Evolutionary conservation across 2,797 vertebrate genomes (phyloP), one percentile per base, ranked within the genome.

Genomic region (Telmatherina bonti): DNA sequence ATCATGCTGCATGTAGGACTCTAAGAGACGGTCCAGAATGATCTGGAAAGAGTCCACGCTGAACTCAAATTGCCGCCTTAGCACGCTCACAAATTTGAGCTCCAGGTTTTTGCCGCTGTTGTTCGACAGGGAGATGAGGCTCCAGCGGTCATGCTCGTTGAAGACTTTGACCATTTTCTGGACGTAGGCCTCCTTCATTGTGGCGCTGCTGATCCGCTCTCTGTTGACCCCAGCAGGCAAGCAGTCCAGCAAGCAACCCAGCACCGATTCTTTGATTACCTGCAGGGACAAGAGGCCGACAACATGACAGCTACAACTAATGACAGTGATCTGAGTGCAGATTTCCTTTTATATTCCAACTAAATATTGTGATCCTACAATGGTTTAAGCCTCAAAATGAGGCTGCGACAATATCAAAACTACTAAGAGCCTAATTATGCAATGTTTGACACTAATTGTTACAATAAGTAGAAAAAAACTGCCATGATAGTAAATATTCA

Each of bases 121-220:
- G 91, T 99, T 99, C 41, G 96, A 98, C 53, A 99, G 95, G 0
- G 97, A 99, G 85, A 99, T 99, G 87, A 99, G 96, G 79, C 98
- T 99, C 98, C 98, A 99, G 64, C 95, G 96, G 79, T 99, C 97
- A 0, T 96, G 91, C 27, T 96, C 94, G 0, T 93, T 96, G 86
- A 95, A 98, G 55, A 99, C 95, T 83, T 99, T 99, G 26, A 99
- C 96, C 97, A 99, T 98, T 93, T 99, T 99, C 93, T 99, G 97
- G 55, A 99, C 97, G 0, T 99, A 99, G 47, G 96, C 98, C 27
- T 97, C 96, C 74, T 97, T 98, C 97, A 99, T 97, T 7, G 92
- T 98, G 54, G 95, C 93, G 2, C 93, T 94, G 0, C 97, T 99
- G 88, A 99, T 97, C 85, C 97, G 96, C 81, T 99, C 95, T 77